Evolutionary conservation across 2,113 vertebrate genomes (phyloP).

Genomic region (Bungarus multicinctus): DNA sequence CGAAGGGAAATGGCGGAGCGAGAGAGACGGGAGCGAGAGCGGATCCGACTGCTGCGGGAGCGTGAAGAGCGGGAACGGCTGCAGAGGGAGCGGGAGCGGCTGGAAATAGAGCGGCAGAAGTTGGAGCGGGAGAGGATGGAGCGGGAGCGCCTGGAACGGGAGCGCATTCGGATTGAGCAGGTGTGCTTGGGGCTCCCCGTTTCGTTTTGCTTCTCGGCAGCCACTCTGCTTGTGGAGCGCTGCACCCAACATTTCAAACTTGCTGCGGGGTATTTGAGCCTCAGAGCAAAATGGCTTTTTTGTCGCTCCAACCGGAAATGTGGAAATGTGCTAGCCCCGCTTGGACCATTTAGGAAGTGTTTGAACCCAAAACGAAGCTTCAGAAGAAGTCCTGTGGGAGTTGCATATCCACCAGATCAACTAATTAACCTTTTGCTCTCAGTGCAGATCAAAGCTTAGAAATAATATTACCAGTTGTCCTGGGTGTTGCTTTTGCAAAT

Average conservation of each 20-base stretch:
- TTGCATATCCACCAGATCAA: neutral
- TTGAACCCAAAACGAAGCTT: neutral
- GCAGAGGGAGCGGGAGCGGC: slow-evolving; percentile 88
- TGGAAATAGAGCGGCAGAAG: slow-evolving; percentile 95
- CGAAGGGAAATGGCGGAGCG: slow-evolving; percentile 88
- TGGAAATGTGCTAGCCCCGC: neutral
- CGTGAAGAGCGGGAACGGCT: slow-evolving; percentile 91
- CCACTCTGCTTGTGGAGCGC: neutral
- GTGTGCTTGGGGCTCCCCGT: slow-evolving; percentile 53
- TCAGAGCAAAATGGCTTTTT: neutral
- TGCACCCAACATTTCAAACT: neutral
- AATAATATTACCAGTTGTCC: no score
- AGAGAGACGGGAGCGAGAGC: slow-evolving; percentile 83
- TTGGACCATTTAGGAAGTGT: neutral
- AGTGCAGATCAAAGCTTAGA: neutral
- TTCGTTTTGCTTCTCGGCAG: neutral
- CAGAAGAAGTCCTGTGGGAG: neutral
- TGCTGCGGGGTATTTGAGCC: neutral
- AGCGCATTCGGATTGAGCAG: slow-evolving; percentile 95
- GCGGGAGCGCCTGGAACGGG: slow-evolving; percentile 91
- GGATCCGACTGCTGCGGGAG: slow-evolving; percentile 85
- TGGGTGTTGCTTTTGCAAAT: neutral
- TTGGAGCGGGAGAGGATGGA: slow-evolving; percentile 95
- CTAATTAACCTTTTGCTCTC: neutral
- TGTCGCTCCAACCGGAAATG: neutral